Evolutionary conservation across 2,113 vertebrate genomes (phyloP).

Genomic region (Camelus dromedarius): DNA sequence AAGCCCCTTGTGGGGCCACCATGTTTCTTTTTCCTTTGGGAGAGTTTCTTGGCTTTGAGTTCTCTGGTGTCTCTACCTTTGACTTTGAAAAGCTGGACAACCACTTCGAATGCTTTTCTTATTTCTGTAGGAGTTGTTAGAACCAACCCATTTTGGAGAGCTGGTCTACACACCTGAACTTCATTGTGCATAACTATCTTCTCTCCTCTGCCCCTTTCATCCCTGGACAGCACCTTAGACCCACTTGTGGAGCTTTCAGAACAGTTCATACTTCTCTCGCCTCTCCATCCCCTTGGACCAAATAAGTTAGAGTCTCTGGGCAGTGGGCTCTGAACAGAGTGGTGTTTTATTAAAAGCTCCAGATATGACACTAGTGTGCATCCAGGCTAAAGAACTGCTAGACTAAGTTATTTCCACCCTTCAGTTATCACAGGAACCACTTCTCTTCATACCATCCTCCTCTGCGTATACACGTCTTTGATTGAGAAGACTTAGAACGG

Average conservation of each 20-base stretch:
- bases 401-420: background rate
- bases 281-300: background rate
- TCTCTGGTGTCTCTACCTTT: background rate
- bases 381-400: background rate
- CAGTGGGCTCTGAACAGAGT: background rate
- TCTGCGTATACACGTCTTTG: background rate
- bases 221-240: background rate
- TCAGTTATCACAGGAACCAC: background rate
- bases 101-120: background rate
- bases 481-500: background rate
- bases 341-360: background rate
- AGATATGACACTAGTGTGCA: background rate
- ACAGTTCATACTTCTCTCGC: background rate
- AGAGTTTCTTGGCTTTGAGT: background rate
- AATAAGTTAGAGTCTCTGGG: background rate
- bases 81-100: background rate
- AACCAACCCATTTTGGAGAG: background rate
- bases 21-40: background rate
- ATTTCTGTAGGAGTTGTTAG: background rate
- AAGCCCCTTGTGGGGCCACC: background rate
- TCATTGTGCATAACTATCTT: background rate
- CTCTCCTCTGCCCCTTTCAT: background rate
- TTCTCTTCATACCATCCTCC: background rate
- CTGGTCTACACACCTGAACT: background rate
- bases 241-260: background rate